A percentile compares a stretch with the other conserved stretches of the same genome.
Evolutionary conservation across 2,888 invertebrate species (phyloP).

Genomic region (Tinea pellionella): DNA sequence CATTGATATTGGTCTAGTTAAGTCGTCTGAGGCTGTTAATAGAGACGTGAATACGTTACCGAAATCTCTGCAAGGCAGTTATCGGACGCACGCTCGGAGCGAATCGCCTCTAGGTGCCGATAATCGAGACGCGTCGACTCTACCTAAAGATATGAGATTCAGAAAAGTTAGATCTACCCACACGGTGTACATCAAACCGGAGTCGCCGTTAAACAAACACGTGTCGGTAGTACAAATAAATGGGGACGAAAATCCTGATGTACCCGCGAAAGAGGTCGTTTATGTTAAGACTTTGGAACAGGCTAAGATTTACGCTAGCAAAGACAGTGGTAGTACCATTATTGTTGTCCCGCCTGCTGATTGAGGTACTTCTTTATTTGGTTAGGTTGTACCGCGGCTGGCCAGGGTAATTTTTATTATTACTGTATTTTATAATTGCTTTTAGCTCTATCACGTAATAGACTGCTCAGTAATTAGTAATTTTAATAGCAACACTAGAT

Average conservation of each 20-base stretch:
- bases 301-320: constrained; percentile 44
- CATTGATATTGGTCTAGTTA: constrained; percentile 51
- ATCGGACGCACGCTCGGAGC: constrained; percentile 22
- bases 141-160: constrained; percentile 62
- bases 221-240: constrained; percentile 54
- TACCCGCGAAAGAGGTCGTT: constrained; percentile 39
- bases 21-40: constrained; percentile 24
- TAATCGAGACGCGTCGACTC: constrained; percentile 42
- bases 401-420: background rate
- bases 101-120: constrained; percentile 27
- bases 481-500: background rate
- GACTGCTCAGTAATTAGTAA: too few species aligned
- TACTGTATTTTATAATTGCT: too few species aligned
- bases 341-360: constrained; percentile 57
- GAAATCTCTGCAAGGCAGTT: constrained; percentile 47
- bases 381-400: background rate
- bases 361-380: constrained; percentile 27
- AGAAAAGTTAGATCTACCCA: constrained; percentile 53
- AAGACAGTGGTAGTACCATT: constrained; percentile 57
- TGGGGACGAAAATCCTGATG: constrained; percentile 39
- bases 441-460: too few species aligned
- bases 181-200: constrained; percentile 52
- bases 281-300: constrained; percentile 46
- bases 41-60: constrained; percentile 36
- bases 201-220: constrained; percentile 37